A percentile compares a stretch with the other conserved stretches of the same genome.
Conservation (phyloP, 2,797 vertebrate genomes). For the Nyctalus aviator region DNA sequence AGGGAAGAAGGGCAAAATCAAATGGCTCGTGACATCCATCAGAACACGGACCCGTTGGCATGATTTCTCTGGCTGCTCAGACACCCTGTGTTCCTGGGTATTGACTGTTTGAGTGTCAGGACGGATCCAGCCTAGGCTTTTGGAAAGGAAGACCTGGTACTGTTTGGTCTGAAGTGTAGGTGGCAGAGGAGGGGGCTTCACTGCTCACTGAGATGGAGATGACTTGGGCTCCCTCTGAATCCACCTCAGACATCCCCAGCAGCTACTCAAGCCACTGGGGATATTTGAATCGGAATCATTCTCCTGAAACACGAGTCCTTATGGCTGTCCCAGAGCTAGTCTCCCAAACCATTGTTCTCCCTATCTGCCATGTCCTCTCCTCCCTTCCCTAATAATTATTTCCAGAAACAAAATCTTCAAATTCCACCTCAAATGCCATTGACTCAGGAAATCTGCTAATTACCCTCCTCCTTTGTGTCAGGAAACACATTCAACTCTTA, state of each 20-base stretch:
- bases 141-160: neutral
- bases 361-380: neutral
- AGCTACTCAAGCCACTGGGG: neutral
- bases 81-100: neutral
- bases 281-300: neutral
- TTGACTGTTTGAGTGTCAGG: neutral
- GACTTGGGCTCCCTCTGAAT: neutral
- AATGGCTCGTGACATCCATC: neutral
- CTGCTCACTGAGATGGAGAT: fast-evolving
- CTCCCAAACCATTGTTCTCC: neutral
- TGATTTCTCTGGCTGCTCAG: neutral
- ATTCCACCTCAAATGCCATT: neutral
- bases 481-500: neutral
- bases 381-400: neutral
- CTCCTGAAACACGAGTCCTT: neutral
- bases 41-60: neutral
- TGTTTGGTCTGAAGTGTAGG: neutral
- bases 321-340: neutral
- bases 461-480: neutral
- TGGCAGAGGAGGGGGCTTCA: neutral
- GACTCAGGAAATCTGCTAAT: neutral
- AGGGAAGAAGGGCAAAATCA: neutral
- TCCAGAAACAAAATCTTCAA: neutral
- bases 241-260: neutral
- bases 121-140: neutral